Conservation (phyloP, 2,888 invertebrate species). For the Ectemnius cavifrons region DNA sequence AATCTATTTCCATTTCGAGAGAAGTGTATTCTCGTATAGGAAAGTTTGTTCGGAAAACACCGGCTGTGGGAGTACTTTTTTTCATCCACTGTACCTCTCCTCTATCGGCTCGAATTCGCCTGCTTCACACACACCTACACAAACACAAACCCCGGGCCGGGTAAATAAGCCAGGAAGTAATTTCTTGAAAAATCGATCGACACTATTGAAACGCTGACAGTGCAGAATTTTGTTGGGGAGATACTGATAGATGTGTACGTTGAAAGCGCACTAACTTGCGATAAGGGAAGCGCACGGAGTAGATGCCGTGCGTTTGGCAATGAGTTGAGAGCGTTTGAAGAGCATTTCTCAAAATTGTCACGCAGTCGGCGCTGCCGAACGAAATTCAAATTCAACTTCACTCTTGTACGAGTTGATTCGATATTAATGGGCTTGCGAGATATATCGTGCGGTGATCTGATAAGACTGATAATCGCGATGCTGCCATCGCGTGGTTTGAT, state of each 20-base stretch:
- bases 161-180: too few relatives aligned
- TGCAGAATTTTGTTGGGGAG: conserved; percentile 52
- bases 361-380: too few relatives aligned
- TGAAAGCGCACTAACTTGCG: conserved; percentile 62
- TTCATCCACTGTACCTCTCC: conserved; percentile 23
- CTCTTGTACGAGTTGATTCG: too few relatives aligned
- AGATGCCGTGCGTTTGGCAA: conserved; percentile 36
- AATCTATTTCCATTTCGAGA: too few relatives aligned
- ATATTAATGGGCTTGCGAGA: background rate
- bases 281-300: conserved; percentile 5
- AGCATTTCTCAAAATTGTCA: background rate
- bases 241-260: conserved; percentile 37
- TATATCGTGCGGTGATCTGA: background rate
- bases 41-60: too few relatives aligned
- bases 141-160: conserved; percentile 32
- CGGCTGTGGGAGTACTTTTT: background rate
- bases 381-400: background rate
- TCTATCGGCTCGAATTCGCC: conserved; percentile 43
- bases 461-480: conserved; percentile 4
- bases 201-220: conserved; percentile 31
- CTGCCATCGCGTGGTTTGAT: conserved; percentile 34
- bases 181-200: too few relatives aligned
- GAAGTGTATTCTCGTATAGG: too few relatives aligned
- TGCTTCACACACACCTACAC: conserved; percentile 52
- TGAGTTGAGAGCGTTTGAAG: conserved; percentile 53